phyloP scores from a whole-genome alignment of 2,113 vertebrate species.

The Elaphurus davidianus region DNA sequence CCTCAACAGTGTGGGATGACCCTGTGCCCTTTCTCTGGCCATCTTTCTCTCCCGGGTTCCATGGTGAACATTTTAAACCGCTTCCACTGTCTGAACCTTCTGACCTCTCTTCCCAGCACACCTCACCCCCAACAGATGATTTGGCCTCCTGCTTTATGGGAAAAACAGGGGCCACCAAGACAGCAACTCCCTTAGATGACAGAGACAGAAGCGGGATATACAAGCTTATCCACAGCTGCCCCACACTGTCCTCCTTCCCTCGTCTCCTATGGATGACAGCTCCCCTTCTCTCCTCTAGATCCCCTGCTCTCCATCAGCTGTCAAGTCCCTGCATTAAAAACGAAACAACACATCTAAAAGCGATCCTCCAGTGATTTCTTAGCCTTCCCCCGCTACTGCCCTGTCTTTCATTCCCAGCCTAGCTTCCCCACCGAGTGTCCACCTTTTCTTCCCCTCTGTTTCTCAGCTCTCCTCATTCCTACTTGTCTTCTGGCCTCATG shows the following conservation, averaged over 20 bases:
- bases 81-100: neutral
- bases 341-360: neutral
- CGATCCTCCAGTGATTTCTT: rapidly evolving
- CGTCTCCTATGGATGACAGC: neutral
- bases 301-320: neutral
- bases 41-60: neutral
- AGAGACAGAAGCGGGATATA: neutral
- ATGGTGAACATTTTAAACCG: neutral
- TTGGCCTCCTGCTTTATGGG: neutral
- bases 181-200: neutral
- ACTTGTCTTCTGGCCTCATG: neutral
- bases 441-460: neutral
- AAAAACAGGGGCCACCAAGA: neutral
- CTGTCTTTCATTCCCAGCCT: neutral
- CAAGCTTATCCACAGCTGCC: neutral
- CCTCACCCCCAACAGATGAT: neutral
- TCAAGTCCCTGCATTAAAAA: neutral
- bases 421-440: neutral
- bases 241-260: neutral
- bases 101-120: neutral
- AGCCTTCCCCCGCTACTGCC: no score
- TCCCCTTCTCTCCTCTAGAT: neutral
- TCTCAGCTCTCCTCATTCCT: neutral
- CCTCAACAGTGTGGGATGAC: neutral
- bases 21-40: neutral